Percentiles rank a stretch among this genome's conserved stretches.
Evolutionary conservation across 2,797 vertebrate genomes (phyloP).

Genomic region (Cyclopterus lumpus): DNA sequence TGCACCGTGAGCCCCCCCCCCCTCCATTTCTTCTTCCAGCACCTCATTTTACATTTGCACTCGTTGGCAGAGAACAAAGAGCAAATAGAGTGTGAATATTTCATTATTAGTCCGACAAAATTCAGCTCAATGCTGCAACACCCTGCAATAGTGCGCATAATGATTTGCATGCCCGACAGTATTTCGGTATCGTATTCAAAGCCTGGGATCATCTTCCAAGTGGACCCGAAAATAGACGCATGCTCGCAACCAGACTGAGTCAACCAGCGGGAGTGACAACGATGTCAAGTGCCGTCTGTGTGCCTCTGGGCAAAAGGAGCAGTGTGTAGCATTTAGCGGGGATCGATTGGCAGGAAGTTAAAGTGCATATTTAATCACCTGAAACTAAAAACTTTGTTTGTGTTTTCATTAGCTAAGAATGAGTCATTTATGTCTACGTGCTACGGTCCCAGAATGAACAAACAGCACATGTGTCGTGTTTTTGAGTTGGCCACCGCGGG

Average conservation of each 20-base stretch:
- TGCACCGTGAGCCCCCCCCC: not conserved
- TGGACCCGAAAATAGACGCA: slow-evolving; percentile 66
- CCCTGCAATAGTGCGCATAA: slow-evolving; percentile 1
- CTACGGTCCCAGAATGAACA: no score
- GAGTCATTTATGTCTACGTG: not conserved
- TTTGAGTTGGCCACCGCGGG: no score
- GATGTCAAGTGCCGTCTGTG: slow-evolving; percentile 49
- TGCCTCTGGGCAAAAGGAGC: slow-evolving; percentile 12
- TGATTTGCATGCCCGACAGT: slow-evolving; percentile 29
- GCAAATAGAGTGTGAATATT: slow-evolving; percentile 5
- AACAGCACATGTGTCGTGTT: no score
- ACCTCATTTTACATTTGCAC: not conserved
- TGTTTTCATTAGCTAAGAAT: not conserved
- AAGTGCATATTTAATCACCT: not conserved
- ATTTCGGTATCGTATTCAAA: slow-evolving; percentile 44
- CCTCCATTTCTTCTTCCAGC: not conserved
- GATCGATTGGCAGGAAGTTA: not conserved
- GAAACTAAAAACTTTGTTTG: not conserved
- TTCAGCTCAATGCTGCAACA: not conserved
- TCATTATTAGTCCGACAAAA: not conserved
- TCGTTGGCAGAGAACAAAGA: not conserved
- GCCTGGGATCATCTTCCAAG: slow-evolving; percentile 60
- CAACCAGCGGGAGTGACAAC: slow-evolving; percentile 47
- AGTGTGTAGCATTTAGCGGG: not conserved
- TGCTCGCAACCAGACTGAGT: slow-evolving; percentile 43